Percentiles rank a stretch among this genome's conserved stretches.
Conservation (phyloP, 2,113 vertebrate genomes). For the Scomber scombrus region DNA sequence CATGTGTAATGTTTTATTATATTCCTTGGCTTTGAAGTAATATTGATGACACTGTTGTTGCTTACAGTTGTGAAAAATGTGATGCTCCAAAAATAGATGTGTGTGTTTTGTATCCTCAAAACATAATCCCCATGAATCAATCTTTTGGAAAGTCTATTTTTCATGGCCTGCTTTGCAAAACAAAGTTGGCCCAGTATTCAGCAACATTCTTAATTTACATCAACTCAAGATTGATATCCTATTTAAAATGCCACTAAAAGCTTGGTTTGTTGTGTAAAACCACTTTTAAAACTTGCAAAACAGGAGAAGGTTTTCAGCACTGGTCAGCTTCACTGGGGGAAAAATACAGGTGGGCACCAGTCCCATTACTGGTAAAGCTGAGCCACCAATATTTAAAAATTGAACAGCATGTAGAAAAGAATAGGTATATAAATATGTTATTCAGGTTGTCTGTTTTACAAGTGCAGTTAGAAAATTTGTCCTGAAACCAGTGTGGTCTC, state of each 20-base stretch:
- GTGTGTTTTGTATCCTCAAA: constrained; percentile 29
- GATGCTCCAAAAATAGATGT: neutral
- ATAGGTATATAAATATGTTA: neutral
- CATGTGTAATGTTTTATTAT: neutral
- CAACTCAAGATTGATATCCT: neutral
- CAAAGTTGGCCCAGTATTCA: neutral
- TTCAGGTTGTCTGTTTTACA: neutral
- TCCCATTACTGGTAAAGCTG: no score
- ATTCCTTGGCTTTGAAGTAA: neutral
- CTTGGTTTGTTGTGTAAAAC: neutral
- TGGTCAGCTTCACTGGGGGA: neutral
- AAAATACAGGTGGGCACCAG: neutral
- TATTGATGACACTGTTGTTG: neutral
- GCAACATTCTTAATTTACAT: neutral
- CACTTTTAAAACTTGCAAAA: neutral
- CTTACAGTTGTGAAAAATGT: neutral
- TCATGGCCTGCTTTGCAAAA: neutral
- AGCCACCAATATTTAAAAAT: neutral
- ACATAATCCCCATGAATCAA: constrained; percentile 29
- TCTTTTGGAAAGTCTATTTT: neutral
- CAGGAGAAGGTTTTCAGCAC: neutral
- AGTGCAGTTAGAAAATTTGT: neutral
- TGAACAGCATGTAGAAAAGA: neutral
- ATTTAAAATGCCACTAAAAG: neutral
- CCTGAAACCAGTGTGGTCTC: neutral